Evolutionary conservation across 2,888 invertebrate species (phyloP), one percentile per base, ranked within the genome.

Genomic region (Endomychus coccineus): DNA sequence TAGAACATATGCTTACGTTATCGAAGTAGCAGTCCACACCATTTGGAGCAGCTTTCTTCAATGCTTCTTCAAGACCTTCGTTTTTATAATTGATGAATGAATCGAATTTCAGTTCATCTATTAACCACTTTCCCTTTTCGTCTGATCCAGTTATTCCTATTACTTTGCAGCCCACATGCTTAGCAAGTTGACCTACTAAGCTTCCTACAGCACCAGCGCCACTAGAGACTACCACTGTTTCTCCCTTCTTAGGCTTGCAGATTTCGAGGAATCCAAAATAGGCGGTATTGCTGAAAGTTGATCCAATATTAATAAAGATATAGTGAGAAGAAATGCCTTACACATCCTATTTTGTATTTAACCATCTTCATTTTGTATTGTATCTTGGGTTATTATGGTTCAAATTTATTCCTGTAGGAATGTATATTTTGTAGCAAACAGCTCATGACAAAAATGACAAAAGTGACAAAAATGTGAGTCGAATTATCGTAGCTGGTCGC

Each of bases 201-300:
- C 75, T 78, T 4, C 86, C 87, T 9, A 86, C 84, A 21, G 84
- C 85, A 12, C 86, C 86, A 14, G 81, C 85, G 9, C 85, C 86
- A 3, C 78, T 78, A 16, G 76, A 78, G 1, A 87, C 74, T 1
- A 80, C 77, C 9, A 86, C 71, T 1, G 78, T 79, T 61, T 87
- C 84, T 6, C 81, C 83, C 3, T 71, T 49, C 62, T 82, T 78
- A 2, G 84, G 82, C 40, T 75, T 60, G 44, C 83, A 83, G 39
- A 83, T 65, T 48, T 84, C 80, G 43, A 78, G 61, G 7, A 85
- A 65, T 1, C 85, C 86, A 64, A 84, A 83, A 54, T 81, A 80
- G 0, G 84, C 83, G 2, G 84, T 81, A 49, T 76, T 77, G 13
- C 84, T 82, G 13, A 29, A 29, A 11, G n/a, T n/a, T n/a, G n/a